Percentiles rank a stretch among this genome's conserved stretches.
Conservation (phyloP, 2,888 invertebrate species). For the Girardia tigrina region DNA sequence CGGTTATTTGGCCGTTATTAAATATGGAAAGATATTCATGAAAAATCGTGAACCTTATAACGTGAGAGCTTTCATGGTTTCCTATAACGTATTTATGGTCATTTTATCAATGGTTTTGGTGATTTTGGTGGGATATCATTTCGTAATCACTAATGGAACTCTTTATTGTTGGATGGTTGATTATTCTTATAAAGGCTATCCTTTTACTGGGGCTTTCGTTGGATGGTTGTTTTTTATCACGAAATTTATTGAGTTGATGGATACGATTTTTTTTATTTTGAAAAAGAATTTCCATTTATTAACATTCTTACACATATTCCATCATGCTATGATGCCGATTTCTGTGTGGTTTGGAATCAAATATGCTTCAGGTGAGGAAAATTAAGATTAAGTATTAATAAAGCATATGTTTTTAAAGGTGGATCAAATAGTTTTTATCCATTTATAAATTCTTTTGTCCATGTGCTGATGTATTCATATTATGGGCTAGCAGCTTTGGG, state of each 20-base stretch:
- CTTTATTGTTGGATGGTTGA: not conserved
- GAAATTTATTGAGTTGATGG: slow-evolving; percentile 50
- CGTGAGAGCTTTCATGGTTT: not conserved
- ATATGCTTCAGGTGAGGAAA: slow-evolving; percentile 40
- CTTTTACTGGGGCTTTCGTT: not conserved
- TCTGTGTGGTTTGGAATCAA: slow-evolving; percentile 47
- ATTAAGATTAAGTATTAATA: no score
- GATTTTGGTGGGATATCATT: not conserved
- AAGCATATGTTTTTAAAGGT: slow-evolving; percentile 34
- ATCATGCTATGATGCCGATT: slow-evolving; percentile 47
- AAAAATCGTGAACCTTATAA: not conserved
- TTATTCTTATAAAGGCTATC: slow-evolving; percentile 3
- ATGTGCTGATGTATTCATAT: slow-evolving; percentile 49
- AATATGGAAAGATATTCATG: not conserved
- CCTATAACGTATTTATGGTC: not conserved
- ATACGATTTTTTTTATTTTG: slow-evolving; percentile 48
- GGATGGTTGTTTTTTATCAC: slow-evolving; percentile 47
- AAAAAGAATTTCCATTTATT: slow-evolving; percentile 47
- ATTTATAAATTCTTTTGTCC: slow-evolving; percentile 46
- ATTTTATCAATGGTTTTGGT: not conserved
- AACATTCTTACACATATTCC: slow-evolving; percentile 47
- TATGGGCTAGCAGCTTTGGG: slow-evolving; percentile 47
- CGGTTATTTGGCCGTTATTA: not conserved
- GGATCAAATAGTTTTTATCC: slow-evolving; percentile 46
- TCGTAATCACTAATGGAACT: not conserved